Percentiles rank a stretch among this genome's conserved stretches.
phyloP scores from a whole-genome alignment of 2,797 vertebrate genomes.

The Pelobates cultripes region DNA sequence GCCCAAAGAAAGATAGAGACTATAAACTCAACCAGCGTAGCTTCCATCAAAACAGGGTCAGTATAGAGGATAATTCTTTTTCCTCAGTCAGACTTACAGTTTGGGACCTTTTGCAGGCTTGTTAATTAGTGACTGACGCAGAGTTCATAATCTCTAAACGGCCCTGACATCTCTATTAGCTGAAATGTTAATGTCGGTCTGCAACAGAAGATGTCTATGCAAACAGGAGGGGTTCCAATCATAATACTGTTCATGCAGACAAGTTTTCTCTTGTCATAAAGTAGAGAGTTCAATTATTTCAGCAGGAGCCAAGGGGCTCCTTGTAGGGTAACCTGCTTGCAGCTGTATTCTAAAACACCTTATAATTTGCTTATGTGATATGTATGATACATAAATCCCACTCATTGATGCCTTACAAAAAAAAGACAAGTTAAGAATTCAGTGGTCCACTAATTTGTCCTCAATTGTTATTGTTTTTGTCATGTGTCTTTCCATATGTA shows the following conservation, averaged over 20 bases:
- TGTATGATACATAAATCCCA: no score
- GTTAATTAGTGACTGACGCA: conserved; percentile 66
- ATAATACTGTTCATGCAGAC: conserved; percentile 10
- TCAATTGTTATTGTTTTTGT: no score
- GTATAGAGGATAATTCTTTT: conserved; percentile 43
- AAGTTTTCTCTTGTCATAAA: conserved; percentile 32
- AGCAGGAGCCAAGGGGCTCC: neutral
- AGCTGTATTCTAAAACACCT: no score
- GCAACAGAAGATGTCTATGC: conserved; percentile 56
- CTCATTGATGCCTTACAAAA: no score
- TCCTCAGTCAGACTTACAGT: conserved; percentile 66
- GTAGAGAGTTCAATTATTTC: conserved; percentile 6
- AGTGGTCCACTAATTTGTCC: no score
- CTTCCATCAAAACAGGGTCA: conserved; percentile 24
- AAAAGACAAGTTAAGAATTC: no score
- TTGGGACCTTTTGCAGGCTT: conserved; percentile 65
- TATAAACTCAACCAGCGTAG: neutral
- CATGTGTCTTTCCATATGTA: no score
- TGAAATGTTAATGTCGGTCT: conserved; percentile 66
- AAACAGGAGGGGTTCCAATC: conserved; percentile 54
- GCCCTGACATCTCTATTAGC: conserved; percentile 67
- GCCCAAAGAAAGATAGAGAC: no score
- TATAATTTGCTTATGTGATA: no score
- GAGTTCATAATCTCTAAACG: conserved; percentile 59
- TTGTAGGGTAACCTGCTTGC: neutral